phyloP scores from a whole-genome alignment of 2,113 vertebrate genomes.

The Polypterus bichir region DNA sequence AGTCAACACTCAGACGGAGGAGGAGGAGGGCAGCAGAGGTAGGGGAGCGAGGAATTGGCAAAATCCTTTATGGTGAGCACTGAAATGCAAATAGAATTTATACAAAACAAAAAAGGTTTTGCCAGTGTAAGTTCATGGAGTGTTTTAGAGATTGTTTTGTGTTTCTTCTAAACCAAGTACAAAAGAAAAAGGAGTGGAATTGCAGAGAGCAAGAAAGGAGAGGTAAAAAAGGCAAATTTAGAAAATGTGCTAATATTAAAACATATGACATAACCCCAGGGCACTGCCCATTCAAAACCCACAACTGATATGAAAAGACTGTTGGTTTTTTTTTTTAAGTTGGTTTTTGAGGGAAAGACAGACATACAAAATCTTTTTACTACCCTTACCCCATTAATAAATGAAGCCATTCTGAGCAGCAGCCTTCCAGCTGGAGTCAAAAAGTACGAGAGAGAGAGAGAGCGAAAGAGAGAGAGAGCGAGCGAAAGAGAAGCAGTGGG shows the following conservation, averaged over 20 bases:
- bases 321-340: too few relatives aligned
- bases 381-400: background rate
- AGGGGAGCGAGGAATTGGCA: conserved; percentile 8
- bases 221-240: conserved; percentile 31
- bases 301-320: too few relatives aligned
- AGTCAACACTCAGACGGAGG: conserved; percentile 17
- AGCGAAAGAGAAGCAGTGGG: conserved; percentile 10
- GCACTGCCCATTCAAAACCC: too few relatives aligned
- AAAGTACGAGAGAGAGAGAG: background rate
- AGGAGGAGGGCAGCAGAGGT: conserved; percentile 19
- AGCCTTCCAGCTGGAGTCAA: conserved; percentile 1
- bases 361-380: too few relatives aligned
- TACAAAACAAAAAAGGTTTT: conserved; percentile 4
- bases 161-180: conserved; percentile 9
- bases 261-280: background rate
- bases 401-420: conserved; percentile 37
- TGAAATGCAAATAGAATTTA: conserved; percentile 3
- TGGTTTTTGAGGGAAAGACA: too few relatives aligned
- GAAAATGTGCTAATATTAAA: conserved; percentile 22
- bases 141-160: conserved; percentile 3
- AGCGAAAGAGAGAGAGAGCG: conserved; percentile 3
- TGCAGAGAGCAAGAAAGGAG: conserved; percentile 1
- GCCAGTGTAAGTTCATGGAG: conserved; percentile 15
- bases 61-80: conserved; percentile 21
- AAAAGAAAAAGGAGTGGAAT: conserved; percentile 6